Evolutionary conservation across 2,113 vertebrate genomes (phyloP).

Genomic region (Amphilophus citrinellus): DNA sequence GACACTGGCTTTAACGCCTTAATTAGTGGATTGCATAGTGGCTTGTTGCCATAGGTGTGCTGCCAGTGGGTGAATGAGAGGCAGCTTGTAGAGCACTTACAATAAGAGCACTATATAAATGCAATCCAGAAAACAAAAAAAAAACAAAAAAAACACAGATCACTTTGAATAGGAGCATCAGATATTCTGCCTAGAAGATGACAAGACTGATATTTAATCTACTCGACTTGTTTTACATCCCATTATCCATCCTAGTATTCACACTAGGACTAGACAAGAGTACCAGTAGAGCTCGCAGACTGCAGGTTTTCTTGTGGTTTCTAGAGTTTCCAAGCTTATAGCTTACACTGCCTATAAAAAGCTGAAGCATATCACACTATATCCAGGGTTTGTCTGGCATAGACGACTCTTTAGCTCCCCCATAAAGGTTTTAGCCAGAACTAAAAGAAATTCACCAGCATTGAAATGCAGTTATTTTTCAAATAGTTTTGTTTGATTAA

Average conservation of each 20-base stretch:
- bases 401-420: neutral
- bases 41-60: neutral
- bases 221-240: neutral
- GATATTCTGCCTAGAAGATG: neutral
- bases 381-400: neutral
- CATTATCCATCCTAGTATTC: neutral
- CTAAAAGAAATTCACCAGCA: too few species aligned
- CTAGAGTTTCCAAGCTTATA: constrained; percentile 3
- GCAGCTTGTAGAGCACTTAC: neutral
- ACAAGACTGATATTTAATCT: constrained; percentile 2
- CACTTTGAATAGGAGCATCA: neutral
- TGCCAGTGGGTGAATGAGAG: constrained; percentile 52
- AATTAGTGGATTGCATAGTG: constrained; percentile 9
- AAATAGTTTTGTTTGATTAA: neutral
- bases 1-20: neutral
- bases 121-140: neutral
- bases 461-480: too few species aligned
- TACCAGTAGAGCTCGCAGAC: neutral
- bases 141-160: constrained; percentile 6
- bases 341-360: too few species aligned
- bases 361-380: neutral
- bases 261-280: neutral
- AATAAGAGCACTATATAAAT: constrained; percentile 19
- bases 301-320: neutral
- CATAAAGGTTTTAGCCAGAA: too few species aligned